A percentile compares a stretch with the other conserved stretches of the same genome.
These are phyloP conservation scores for Pocota personata DNA, from an alignment of 2,888 invertebrate species.

Conservation along the genomic window DNA sequence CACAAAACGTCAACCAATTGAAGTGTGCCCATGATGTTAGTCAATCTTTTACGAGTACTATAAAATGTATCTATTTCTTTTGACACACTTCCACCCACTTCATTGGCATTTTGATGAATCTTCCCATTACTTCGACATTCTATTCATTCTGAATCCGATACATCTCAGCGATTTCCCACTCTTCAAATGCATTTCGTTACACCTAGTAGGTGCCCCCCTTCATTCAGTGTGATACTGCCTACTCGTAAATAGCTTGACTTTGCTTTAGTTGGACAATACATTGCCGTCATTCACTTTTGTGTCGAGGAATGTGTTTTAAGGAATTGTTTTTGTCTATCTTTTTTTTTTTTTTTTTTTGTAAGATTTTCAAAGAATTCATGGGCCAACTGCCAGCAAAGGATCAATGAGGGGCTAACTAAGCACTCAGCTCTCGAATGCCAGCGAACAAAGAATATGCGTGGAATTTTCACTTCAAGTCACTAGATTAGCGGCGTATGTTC, in stretches of 20 bases:
- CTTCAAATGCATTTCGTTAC: slow-evolving; percentile 22
- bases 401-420: slow-evolving; percentile 62
- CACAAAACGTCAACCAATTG: slow-evolving; percentile 2
- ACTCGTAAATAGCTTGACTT: too few relatives aligned
- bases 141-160: slow-evolving; percentile 43
- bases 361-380: slow-evolving; percentile 58
- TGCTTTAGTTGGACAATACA: slow-evolving; percentile 14
- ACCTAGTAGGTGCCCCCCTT: slow-evolving; percentile 18
- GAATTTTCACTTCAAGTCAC: slow-evolving; percentile 49
- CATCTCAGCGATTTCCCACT: slow-evolving; percentile 43
- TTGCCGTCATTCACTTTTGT: slow-evolving; percentile 49
- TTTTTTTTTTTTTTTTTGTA: slow-evolving; percentile 15
- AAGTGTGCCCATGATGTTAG: not conserved
- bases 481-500: slow-evolving; percentile 24
- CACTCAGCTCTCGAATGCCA: slow-evolving; percentile 51
- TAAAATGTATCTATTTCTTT: slow-evolving; percentile 13
- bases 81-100: slow-evolving; percentile 42
- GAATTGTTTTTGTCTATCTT: slow-evolving; percentile 37
- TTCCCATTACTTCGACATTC: slow-evolving; percentile 45
- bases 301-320: slow-evolving; percentile 60
- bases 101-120: slow-evolving; percentile 48
- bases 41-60: not conserved
- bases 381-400: slow-evolving; percentile 60
- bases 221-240: too few relatives aligned
- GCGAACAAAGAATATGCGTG: slow-evolving; percentile 16